These are phyloP conservation scores for Carcinoscorpius rotundicauda DNA, from an alignment of 1,140 invertebrate genomes.

Conservation along the genomic window DNA sequence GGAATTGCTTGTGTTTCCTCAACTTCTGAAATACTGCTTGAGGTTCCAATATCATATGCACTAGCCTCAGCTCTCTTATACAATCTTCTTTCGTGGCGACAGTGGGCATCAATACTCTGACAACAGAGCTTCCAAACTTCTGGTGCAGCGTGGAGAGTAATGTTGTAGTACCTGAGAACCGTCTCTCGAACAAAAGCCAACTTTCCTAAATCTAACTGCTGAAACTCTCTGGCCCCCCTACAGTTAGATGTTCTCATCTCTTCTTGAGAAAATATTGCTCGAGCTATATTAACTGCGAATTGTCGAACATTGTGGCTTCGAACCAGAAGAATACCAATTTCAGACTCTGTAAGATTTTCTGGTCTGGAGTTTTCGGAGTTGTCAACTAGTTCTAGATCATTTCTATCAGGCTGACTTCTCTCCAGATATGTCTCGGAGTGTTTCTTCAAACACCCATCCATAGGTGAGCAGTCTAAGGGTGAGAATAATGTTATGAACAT, in stretches of 20 bases:
- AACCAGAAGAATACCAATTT: background rate
- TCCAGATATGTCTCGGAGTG: no score
- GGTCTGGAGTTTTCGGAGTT: no score
- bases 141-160: slow-evolving; percentile 7
- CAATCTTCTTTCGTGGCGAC: slow-evolving; percentile 16
- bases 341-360: background rate
- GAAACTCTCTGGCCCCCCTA: slow-evolving; percentile 17
- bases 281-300: slow-evolving; percentile 20
- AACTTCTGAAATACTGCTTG: no score
- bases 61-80: background rate
- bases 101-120: slow-evolving; percentile 19
- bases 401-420: no score
- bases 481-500: no score
- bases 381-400: no score
- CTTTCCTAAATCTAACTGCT: slow-evolving; percentile 13
- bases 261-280: slow-evolving; percentile 10
- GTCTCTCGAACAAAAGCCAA: slow-evolving; percentile 14
- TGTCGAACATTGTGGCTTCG: slow-evolving; percentile 18
- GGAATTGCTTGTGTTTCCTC: no score
- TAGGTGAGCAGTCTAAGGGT: no score
- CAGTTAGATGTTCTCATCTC: slow-evolving; percentile 20
- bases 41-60: no score
- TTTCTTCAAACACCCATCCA: no score
- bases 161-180: slow-evolving; percentile 9
- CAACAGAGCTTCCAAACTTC: slow-evolving; percentile 18